These are phyloP conservation scores for Apistogramma diplotaenia DNA, from an alignment of 2,113 vertebrate species.

Conservation along the genomic window DNA sequence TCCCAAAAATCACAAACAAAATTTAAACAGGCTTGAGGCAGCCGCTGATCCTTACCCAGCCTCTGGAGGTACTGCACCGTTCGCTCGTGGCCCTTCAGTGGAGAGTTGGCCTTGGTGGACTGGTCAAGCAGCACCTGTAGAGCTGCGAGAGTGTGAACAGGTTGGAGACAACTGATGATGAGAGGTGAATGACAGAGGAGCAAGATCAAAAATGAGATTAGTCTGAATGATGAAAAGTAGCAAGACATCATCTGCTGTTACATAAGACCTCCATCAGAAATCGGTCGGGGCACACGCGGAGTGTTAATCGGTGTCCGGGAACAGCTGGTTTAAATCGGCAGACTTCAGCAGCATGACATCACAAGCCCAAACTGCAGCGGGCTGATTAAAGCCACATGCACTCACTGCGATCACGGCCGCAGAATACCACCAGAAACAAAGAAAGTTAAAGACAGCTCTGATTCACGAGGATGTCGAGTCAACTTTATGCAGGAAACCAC, in stretches of 20 bases:
- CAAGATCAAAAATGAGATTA: neutral
- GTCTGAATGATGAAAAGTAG: neutral
- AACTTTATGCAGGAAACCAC: conserved; percentile 11
- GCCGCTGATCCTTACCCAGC: conserved; percentile 79
- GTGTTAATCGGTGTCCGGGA: conserved; percentile 22
- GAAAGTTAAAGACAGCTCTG: conserved; percentile 29
- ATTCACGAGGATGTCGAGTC: conserved; percentile 4
- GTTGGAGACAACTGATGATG: neutral
- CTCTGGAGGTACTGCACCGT: conserved; percentile 97
- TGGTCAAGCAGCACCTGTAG: conserved; percentile 96
- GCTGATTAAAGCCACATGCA: conserved; percentile 49
- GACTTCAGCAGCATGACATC: conserved; percentile 38
- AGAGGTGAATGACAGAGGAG: neutral
- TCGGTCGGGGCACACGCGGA: neutral
- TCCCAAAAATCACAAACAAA: neutral
- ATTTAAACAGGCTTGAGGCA: neutral
- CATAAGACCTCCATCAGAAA: conserved; percentile 16
- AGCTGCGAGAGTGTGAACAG: conserved; percentile 73
- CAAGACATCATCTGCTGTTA: neutral
- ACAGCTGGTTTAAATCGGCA: conserved; percentile 54
- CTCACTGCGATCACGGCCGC: neutral
- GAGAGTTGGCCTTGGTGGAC: conserved; percentile 97
- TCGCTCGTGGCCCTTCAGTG: conserved; percentile 95
- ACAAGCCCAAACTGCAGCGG: conserved; percentile 34
- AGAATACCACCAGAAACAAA: conserved; percentile 1